Evolutionary conservation across 1,140 invertebrate species (phyloP), one percentile per base, ranked within the genome.

Genomic region (Sogatella furcifera): DNA sequence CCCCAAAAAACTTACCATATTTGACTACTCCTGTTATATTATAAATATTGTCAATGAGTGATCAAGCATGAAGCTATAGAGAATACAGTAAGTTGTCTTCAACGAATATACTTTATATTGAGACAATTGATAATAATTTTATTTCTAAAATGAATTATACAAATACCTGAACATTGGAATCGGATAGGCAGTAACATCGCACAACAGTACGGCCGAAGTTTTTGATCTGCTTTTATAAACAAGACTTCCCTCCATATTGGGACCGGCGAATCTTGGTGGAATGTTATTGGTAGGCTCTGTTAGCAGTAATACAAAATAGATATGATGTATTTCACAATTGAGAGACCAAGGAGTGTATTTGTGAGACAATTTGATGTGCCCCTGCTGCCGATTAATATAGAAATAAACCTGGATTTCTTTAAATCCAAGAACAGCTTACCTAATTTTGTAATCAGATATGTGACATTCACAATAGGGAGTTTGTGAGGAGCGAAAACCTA

Each of bases 241-340:
- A 38, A n/a, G 54, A 62, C 64, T 64, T 8, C 65, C 66, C 34
- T 65, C 65, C 28, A 66, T 65, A 46, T 66, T 68, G 58, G 65
- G 65, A 24, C 77, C 77, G 38, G 76, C 68, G 44, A 74, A 60
- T 68, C 76, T 76, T 42, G 81, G 77, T 34, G 76, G 69, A 62
- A 78, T 71, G 70, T 78, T 78, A 69, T 73, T 78, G 22, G 74
- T 78, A 19, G 78, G 76, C 71, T 79, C 78, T 79, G 75, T 46
- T 60, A 64, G 42, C 22, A 13, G n/a, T 5, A 49, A n/a, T 21
- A 46, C n/a, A 19, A 53, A 17, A 17, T 13, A 22, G 17, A 4
- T 17, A 57, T 24, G 2, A 55, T 55, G 24, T 2, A 28, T 28
- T 28, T 28, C 6, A 28, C 54, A 55, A 28, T 8, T 6, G 6